These are phyloP conservation scores for Dione vanillae DNA, from an alignment of 2,888 invertebrate genomes.

Conservation along the genomic window DNA sequence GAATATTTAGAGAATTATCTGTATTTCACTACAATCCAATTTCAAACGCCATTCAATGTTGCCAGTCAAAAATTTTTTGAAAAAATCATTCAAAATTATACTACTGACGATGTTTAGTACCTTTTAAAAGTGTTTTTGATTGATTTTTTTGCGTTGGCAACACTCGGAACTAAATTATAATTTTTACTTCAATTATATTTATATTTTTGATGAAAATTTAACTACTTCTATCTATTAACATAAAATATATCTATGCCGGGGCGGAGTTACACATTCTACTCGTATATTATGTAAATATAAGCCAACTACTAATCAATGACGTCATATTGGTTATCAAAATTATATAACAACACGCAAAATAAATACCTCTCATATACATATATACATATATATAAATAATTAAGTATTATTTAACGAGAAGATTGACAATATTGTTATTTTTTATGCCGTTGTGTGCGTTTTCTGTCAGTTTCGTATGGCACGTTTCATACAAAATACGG, in stretches of 20 bases:
- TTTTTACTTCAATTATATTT: slow-evolving; percentile 11
- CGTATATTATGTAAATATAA: slow-evolving; percentile 75
- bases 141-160: slow-evolving; percentile 13
- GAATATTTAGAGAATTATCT: slow-evolving; percentile 40
- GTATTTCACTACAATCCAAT: slow-evolving; percentile 3
- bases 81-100: slow-evolving; percentile 9
- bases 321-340: slow-evolving; percentile 10
- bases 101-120: slow-evolving; percentile 2
- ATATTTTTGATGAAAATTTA: slow-evolving; percentile 22
- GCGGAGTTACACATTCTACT: slow-evolving; percentile 78
- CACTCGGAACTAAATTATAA: slow-evolving; percentile 8
- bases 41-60: slow-evolving; percentile 21
- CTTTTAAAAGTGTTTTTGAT: neutral
- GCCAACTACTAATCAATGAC: slow-evolving; percentile 58
- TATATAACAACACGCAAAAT: slow-evolving; percentile 10
- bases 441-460: slow-evolving; percentile 37
- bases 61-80: slow-evolving; percentile 18
- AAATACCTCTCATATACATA: slow-evolving; percentile 3
- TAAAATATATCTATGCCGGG: slow-evolving; percentile 58
- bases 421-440: slow-evolving; percentile 18
- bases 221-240: slow-evolving; percentile 56
- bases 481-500: slow-evolving; percentile 35
- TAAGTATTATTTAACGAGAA: slow-evolving; percentile 5
- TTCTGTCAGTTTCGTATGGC: slow-evolving; percentile 12
- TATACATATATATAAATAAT: neutral